Evolutionary conservation across 2,888 invertebrate species (phyloP).

Genomic region (Diadegma fenestrale): DNA sequence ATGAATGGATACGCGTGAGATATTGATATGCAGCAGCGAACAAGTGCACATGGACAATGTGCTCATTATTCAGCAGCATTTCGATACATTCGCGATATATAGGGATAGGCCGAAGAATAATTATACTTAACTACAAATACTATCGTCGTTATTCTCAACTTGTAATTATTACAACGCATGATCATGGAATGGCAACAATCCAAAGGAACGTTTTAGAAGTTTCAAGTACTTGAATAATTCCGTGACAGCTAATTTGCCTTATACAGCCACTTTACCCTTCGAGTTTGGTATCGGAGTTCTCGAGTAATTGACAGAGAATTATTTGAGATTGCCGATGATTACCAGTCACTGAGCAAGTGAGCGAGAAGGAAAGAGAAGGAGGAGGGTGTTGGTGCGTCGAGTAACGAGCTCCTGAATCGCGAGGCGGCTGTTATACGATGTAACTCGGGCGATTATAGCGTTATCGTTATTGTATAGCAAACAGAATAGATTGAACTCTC

Average conservation of each 20-base stretch:
- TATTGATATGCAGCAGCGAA: neutral
- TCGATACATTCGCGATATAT: no score
- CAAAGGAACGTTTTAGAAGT: neutral
- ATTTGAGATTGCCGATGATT: neutral
- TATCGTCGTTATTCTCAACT: neutral
- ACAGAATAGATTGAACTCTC: constrained; percentile 51
- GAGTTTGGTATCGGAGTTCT: neutral
- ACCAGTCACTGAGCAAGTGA: neutral
- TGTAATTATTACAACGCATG: neutral
- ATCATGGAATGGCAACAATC: neutral
- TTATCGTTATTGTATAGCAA: constrained; percentile 55
- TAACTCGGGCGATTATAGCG: constrained; percentile 31
- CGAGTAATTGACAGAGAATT: constrained; percentile 2
- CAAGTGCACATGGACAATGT: neutral
- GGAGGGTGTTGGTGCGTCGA: constrained; percentile 11
- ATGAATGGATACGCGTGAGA: neutral
- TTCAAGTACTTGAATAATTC: neutral
- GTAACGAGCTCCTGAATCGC: constrained; percentile 47
- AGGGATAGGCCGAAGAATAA: neutral
- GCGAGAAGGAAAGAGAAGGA: constrained; percentile 8
- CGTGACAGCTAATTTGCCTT: neutral
- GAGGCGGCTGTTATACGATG: constrained; percentile 32
- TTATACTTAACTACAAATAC: neutral
- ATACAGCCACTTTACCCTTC: neutral
- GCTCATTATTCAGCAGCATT: neutral